Percentiles rank a stretch among this genome's conserved stretches.
phyloP scores from a whole-genome alignment of 2,797 vertebrate genomes.

The Sebastes alutus region DNA sequence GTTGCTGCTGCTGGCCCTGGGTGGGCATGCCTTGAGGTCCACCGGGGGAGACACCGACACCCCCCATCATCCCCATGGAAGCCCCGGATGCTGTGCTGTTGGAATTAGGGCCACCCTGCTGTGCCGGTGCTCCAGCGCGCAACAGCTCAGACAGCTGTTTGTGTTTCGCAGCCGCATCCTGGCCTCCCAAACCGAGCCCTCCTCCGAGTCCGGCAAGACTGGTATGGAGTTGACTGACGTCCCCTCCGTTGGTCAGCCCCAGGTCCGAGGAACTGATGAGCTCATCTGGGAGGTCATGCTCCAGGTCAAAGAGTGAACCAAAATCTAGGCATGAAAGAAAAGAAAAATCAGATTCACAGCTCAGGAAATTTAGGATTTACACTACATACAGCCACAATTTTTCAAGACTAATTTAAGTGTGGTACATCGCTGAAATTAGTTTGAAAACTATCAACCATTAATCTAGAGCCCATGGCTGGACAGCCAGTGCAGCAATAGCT shows the following conservation, averaged over 20 bases:
- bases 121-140: slow-evolving; percentile 82
- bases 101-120: slow-evolving; percentile 77
- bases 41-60: slow-evolving; percentile 86
- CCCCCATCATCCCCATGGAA: slow-evolving; percentile 90
- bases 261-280: slow-evolving; percentile 95
- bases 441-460: not conserved
- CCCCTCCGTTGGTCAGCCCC: slow-evolving; percentile 91
- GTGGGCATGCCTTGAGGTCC: slow-evolving; percentile 87
- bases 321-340: slow-evolving; percentile 85
- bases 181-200: slow-evolving; percentile 70
- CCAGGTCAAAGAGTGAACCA: slow-evolving; percentile 95
- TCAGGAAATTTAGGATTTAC: not conserved
- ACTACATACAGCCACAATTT: not conserved
- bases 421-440: not conserved
- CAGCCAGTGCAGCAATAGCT: slow-evolving; percentile 12
- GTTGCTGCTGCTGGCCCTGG: slow-evolving; percentile 78
- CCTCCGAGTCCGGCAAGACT: slow-evolving; percentile 85
- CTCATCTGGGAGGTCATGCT: slow-evolving; percentile 98
- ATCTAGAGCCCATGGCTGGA: not conserved
- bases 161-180: slow-evolving; percentile 97
- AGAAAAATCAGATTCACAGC: not conserved
- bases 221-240: slow-evolving; percentile 91
- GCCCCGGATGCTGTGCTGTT: slow-evolving; percentile 70
- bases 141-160: slow-evolving; percentile 97
- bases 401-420: not conserved